Evolutionary conservation across 2,888 invertebrate genomes (phyloP).

Genomic region (Scaptomyza cyrtandrae): DNA sequence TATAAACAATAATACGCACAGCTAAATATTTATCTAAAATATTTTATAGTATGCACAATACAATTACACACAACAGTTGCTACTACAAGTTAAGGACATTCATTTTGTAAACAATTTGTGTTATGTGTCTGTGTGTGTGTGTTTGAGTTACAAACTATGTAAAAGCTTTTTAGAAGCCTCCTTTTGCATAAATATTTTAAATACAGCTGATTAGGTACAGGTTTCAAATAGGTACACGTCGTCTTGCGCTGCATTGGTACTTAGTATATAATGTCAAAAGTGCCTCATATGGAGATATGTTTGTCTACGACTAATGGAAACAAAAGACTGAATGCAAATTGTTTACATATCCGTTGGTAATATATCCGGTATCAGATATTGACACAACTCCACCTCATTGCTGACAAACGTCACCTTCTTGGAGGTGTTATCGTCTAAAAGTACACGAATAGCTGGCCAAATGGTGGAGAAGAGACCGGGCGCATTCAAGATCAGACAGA

Average conservation of each 20-base stretch:
- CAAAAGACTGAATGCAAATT: conserved; percentile 8
- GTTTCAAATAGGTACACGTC: conserved; percentile 62
- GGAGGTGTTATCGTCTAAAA: conserved; percentile 91
- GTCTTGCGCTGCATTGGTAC: conserved; percentile 33
- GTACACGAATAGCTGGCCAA: conserved; percentile 91
- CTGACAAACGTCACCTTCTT: conserved; percentile 90
- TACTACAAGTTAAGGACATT: conserved; percentile 61
- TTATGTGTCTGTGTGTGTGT: not conserved
- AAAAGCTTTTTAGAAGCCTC: conserved; percentile 47
- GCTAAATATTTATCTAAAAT: conserved; percentile 69
- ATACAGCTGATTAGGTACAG: conserved; percentile 70
- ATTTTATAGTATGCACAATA: conserved; percentile 52
- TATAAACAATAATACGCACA: conserved; percentile 47
- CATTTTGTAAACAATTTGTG: conserved; percentile 48
- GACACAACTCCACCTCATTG: conserved; percentile 89
- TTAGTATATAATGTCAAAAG: conserved; percentile 40
- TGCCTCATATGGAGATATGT: conserved; percentile 59
- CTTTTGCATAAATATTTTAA: conserved; percentile 26
- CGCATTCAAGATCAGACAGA: conserved; percentile 90
- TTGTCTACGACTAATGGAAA: conserved; percentile 60
- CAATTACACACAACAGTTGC: conserved; percentile 54
- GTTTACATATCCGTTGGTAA: conserved; percentile 88
- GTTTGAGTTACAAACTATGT: conserved; percentile 44
- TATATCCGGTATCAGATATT: conserved; percentile 91
- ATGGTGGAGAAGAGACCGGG: conserved; percentile 91